Percentiles rank a stretch among this genome's conserved stretches.
phyloP scores from a whole-genome alignment of 2,888 invertebrate species.

The Reticulitermes lucifugus region DNA sequence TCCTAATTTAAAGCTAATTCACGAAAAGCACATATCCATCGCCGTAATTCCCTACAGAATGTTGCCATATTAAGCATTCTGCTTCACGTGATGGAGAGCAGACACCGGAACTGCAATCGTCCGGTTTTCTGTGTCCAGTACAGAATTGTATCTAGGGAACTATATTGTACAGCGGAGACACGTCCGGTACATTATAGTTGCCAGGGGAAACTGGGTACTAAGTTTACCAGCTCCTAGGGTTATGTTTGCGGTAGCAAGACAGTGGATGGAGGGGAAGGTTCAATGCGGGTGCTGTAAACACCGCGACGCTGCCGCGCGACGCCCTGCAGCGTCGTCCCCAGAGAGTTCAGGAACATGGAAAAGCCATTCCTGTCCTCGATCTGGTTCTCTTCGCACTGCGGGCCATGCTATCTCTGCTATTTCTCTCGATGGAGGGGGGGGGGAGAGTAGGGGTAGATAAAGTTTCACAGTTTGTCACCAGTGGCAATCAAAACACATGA shows the following conservation, averaged over 20 bases:
- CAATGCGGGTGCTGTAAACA: slow-evolving; percentile 29
- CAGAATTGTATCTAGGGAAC: no score
- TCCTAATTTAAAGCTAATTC: no score
- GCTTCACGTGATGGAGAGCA: no score
- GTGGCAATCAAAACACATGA: no score
- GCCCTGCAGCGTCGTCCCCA: neutral
- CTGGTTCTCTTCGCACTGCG: neutral
- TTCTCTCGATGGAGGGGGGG: neutral
- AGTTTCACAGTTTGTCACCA: neutral
- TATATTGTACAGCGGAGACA: neutral
- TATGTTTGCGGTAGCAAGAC: neutral
- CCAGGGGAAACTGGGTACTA: slow-evolving; percentile 21
- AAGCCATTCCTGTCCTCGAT: slow-evolving; percentile 33
- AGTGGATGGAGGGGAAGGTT: neutral
- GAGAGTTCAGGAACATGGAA: slow-evolving; percentile 31
- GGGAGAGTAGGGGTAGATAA: neutral
- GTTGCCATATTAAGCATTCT: no score
- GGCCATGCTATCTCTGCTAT: neutral
- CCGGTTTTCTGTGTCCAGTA: no score
- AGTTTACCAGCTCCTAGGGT: neutral
- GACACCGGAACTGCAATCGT: no score
- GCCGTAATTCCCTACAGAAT: no score
- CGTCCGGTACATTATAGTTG: slow-evolving; percentile 25
- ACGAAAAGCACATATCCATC: no score
- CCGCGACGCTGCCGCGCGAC: slow-evolving; percentile 3